These are phyloP conservation scores for Ochropleura leucogaster DNA, from an alignment of 2,888 invertebrate species.

Conservation along the genomic window DNA sequence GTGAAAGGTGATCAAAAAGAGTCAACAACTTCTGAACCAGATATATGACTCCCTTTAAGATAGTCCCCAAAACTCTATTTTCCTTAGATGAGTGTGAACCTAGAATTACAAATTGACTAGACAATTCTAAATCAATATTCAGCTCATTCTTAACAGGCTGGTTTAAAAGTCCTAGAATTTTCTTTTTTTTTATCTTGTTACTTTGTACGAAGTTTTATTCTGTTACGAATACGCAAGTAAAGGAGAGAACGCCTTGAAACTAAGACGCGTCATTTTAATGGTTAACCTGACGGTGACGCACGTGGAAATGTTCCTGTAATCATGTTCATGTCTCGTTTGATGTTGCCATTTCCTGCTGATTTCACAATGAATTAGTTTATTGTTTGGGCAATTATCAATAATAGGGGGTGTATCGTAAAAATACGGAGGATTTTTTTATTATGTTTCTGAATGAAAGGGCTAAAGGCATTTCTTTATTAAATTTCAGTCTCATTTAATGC, in stretches of 20 bases:
- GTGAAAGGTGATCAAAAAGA: not conserved
- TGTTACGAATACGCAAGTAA: conserved; percentile 32
- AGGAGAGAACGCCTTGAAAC: conserved; percentile 45
- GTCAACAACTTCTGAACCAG: not conserved
- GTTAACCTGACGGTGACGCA: conserved; percentile 54
- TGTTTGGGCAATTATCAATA: too few relatives aligned
- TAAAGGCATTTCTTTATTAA: too few relatives aligned
- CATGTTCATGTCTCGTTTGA: conserved; percentile 27
- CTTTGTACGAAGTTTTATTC: conserved; percentile 32
- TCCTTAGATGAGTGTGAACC: not conserved
- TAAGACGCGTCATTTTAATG: conserved; percentile 60
- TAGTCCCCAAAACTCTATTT: not conserved
- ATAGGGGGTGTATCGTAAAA: not conserved
- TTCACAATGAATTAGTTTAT: conserved; percentile 15
- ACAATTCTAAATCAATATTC: not conserved
- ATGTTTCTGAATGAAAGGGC: too few relatives aligned
- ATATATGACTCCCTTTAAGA: not conserved
- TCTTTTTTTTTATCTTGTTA: not conserved
- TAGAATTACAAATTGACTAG: not conserved
- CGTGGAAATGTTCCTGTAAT: conserved; percentile 18
- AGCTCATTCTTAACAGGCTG: not conserved
- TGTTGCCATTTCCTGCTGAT: conserved; percentile 37
- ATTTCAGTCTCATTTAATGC: too few relatives aligned
- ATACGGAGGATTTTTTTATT: too few relatives aligned
- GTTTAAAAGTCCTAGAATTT: not conserved